phyloP scores from a whole-genome alignment of 2,888 invertebrate genomes.

The Limenitis camilla region DNA sequence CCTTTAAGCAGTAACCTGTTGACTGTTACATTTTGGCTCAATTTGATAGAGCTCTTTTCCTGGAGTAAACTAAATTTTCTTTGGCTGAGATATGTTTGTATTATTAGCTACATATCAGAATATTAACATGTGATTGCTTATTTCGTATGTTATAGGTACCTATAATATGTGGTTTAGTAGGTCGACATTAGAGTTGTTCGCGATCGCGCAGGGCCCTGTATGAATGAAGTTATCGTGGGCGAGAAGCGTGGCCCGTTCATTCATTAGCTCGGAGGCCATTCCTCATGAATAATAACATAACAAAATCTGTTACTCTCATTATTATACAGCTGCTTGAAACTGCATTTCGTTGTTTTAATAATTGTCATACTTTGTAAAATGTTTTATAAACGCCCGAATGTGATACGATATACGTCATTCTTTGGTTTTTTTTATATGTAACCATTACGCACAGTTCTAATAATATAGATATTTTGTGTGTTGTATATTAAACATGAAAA shows the following conservation, averaged over 20 bases:
- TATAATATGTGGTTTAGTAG: constrained; percentile 27
- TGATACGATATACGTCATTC: too few species aligned
- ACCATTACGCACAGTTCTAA: too few species aligned
- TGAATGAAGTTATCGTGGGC: constrained; percentile 68
- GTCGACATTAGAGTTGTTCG: constrained; percentile 49
- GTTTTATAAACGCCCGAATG: too few species aligned
- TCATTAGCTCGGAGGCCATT: constrained; percentile 68
- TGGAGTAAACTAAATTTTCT: too few species aligned
- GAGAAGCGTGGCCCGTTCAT: constrained; percentile 53
- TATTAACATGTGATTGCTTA: background rate
- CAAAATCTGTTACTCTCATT: constrained; percentile 55
- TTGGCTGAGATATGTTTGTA: background rate
- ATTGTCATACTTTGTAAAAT: too few species aligned
- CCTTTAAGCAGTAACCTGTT: constrained; percentile 52
- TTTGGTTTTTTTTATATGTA: too few species aligned
- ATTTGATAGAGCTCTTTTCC: constrained; percentile 2
- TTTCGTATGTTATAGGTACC: constrained; percentile 6
- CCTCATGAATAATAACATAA: constrained; percentile 68
- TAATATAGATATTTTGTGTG: too few species aligned
- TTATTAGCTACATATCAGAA: background rate
- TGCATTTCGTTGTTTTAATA: constrained; percentile 8
- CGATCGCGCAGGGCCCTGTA: constrained; percentile 61
- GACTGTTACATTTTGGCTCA: constrained; percentile 24
- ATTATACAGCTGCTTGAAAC: constrained; percentile 30
- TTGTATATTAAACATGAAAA: too few species aligned